A percentile compares a stretch with the other conserved stretches of the same genome.
Conservation (phyloP, 2,888 invertebrate genomes). For the Cyclophora albipunctata region DNA sequence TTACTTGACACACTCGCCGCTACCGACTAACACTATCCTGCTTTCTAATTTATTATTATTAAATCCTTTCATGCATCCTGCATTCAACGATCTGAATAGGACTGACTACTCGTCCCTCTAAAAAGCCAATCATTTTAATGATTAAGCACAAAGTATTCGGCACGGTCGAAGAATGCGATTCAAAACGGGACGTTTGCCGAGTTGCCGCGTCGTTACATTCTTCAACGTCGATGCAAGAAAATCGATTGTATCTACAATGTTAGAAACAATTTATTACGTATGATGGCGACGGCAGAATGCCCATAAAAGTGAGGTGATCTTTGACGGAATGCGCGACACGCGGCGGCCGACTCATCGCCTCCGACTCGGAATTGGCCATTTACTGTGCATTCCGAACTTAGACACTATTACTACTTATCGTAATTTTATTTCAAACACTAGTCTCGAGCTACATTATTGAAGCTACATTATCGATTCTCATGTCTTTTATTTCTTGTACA, state of each 20-base stretch:
- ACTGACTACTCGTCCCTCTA: not conserved
- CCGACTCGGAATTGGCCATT: conserved; percentile 13
- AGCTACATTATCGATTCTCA: too few species aligned
- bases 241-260: conserved; percentile 18
- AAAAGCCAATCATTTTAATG: not conserved
- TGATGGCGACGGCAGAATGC: conserved; percentile 20
- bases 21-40: conserved; percentile 30
- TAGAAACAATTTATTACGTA: conserved; percentile 14
- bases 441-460: too few species aligned
- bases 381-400: conserved; percentile 25
- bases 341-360: conserved; percentile 18
- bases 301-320: conserved; percentile 32
- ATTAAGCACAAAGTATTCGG: too few species aligned
- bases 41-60: conserved; percentile 42
- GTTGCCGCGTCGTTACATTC: conserved; percentile 7
- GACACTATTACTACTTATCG: too few species aligned
- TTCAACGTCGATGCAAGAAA: conserved; percentile 15
- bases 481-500: too few species aligned
- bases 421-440: too few species aligned
- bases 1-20: conserved; percentile 55
- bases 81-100: not conserved
- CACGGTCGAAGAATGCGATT: not conserved
- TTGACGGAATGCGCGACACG: conserved; percentile 14
- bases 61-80: conserved; percentile 21
- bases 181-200: conserved; percentile 1